Evolutionary conservation across 1,140 invertebrate species (phyloP).

Genomic region (Colletes latitarsis): DNA sequence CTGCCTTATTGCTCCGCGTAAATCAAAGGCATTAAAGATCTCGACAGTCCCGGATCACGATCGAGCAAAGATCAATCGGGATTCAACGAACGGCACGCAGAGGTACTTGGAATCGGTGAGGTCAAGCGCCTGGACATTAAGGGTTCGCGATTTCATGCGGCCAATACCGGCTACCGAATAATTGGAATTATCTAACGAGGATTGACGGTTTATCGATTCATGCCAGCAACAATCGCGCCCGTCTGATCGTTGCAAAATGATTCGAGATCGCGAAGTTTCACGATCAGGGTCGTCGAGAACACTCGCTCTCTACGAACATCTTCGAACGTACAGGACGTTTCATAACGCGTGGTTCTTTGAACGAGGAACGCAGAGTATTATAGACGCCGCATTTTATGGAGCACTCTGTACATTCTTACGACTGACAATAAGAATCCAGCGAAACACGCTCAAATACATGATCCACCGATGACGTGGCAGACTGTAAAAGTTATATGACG

Average conservation of each 20-base stretch:
- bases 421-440: not conserved
- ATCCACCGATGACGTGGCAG: not conserved
- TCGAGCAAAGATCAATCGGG: constrained; percentile 16
- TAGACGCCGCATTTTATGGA: too few relatives aligned
- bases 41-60: not conserved
- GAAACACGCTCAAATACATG: not conserved
- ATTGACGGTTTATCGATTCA: constrained; percentile 4
- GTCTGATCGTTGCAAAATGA: not conserved
- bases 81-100: not conserved
- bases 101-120: not conserved
- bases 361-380: too few relatives aligned
- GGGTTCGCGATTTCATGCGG: not conserved
- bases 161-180: not conserved
- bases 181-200: constrained; percentile 28
- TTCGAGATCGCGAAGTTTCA: not conserved
- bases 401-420: not conserved
- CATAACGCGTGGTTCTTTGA: too few relatives aligned
- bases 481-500: constrained; percentile 7
- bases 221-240: not conserved
- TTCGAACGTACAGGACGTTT: not conserved
- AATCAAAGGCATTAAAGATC: constrained; percentile 15
- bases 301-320: not conserved
- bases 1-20: constrained; percentile 15
- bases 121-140: not conserved
- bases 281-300: constrained; percentile 17